Evolutionary conservation across 2,797 vertebrate species (phyloP).

Genomic region (Gadopsis bispinosus): DNA sequence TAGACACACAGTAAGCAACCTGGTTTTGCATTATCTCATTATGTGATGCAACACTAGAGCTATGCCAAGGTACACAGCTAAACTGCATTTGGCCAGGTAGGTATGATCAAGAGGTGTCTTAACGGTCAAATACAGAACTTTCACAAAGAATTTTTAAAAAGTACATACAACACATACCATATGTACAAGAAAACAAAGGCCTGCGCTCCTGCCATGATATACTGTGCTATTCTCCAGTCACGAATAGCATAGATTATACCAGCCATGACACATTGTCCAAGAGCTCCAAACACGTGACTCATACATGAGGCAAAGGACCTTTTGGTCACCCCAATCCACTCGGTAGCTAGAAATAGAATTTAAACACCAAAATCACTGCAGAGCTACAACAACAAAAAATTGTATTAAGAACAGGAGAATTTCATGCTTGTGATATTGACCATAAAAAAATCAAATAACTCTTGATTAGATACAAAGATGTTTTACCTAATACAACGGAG

Average conservation of each 20-base stretch:
- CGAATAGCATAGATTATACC: slow-evolving; percentile 80
- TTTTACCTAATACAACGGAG: slow-evolving; percentile 79
- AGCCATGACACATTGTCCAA: slow-evolving; percentile 81
- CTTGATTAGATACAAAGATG: background rate
- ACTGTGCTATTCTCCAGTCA: slow-evolving; percentile 86
- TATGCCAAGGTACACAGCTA: background rate
- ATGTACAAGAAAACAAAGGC: slow-evolving; percentile 76
- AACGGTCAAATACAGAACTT: background rate
- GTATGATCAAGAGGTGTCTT: background rate
- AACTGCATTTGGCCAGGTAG: background rate
- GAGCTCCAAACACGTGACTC: slow-evolving; percentile 69
- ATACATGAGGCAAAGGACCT: slow-evolving; percentile 78
- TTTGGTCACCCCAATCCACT: slow-evolving; percentile 84
- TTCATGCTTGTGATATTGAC: background rate
- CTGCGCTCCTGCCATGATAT: slow-evolving; percentile 65
- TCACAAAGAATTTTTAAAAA: background rate
- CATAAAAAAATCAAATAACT: background rate
- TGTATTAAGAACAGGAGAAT: too few species aligned
- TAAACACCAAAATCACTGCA: slow-evolving; percentile 12
- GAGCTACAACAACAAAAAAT: background rate
- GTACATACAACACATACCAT: slow-evolving; percentile 69
- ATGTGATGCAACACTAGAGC: background rate
- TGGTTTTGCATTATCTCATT: background rate
- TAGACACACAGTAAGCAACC: too few species aligned
- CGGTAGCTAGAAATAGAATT: slow-evolving; percentile 76